phyloP scores from a whole-genome alignment of 2,113 vertebrate genomes.

The Leucosticte australis region DNA sequence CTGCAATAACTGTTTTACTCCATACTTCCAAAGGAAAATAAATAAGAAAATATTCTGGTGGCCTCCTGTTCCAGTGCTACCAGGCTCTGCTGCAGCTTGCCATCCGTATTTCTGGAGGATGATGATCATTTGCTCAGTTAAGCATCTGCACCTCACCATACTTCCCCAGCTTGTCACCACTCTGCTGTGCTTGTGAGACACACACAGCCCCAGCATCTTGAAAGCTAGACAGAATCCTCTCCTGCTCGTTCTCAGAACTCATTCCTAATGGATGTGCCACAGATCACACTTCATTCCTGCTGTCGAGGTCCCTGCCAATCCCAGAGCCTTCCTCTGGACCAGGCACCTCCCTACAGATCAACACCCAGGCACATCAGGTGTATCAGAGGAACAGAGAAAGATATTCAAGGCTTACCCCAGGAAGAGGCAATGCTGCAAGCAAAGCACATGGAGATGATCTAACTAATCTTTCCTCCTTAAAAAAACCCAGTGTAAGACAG shows the following conservation, averaged over 20 bases:
- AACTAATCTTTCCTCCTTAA: not conserved
- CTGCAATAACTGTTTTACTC: not conserved
- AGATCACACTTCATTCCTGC: not conserved
- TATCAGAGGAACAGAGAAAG: not conserved
- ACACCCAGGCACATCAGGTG: not conserved
- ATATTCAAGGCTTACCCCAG: not conserved
- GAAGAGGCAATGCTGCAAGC: not conserved
- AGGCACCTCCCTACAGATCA: rapidly evolving
- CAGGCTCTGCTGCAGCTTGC: not conserved
- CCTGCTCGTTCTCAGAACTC: not conserved
- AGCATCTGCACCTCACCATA: not conserved
- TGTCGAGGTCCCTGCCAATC: not conserved
- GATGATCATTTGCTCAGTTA: not conserved
- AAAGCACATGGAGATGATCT: not conserved
- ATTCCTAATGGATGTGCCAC: not conserved
- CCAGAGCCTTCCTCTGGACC: not conserved
- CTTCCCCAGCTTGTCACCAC: not conserved
- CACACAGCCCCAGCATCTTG: not conserved
- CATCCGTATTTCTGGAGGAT: not conserved
- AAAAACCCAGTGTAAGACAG: not conserved
- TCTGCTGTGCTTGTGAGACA: not conserved
- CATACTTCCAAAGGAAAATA: not conserved
- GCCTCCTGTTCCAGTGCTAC: not conserved
- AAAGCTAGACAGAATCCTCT: not conserved
- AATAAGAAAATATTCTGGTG: not conserved